Evolutionary conservation across 2,888 invertebrate genomes (phyloP), one percentile per base, ranked within the genome.

Genomic region (Callyntrura guangdongensis): DNA sequence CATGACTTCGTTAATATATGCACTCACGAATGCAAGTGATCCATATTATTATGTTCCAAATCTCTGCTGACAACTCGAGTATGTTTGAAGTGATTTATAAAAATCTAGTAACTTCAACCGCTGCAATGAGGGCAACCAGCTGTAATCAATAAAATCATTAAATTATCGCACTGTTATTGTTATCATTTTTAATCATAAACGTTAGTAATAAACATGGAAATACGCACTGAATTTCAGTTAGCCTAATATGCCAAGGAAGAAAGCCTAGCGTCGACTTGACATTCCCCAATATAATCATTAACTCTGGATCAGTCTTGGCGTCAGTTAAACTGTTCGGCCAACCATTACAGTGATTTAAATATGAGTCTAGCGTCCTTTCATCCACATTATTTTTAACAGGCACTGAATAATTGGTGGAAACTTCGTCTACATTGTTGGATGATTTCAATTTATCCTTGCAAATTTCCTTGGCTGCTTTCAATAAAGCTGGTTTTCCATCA

Each of bases 161-260:
- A 72, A 11, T 25, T 67, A 27, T 14, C 8, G 5, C 67, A 25
- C 14, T 25, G 22, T 14, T 11, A 64, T n/a, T n/a, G n/a, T n/a
- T n/a, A 22, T 64, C n/a, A 45, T 17, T 49, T 20, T 77, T 8
- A 47, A 49, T 12, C 20, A 64, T 22, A 5, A 3, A 36, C 25
- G 22, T 6, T 14, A 20, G 14, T 11, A 53, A 14, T 6, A 14
- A 53, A 14, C 36, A 36, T n/a, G n/a, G 11, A 20, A 3, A 82
- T 36, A 92, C 92, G 92, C 91, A 93, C 93, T 93, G 92, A 72
- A 93, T 92, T 90, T 93, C 93, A 56, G 92, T 93, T 45, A 93
- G 74, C 45, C 93, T 81, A 61, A 93, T 92, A 83, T 93, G 93
- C 93, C 93, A 93, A 9, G 93, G 92, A 17, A 93, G 90, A 74